These are phyloP conservation scores for Nematostella vectensis DNA, from an alignment of 92 coral and sea anemone species.

Conservation along the genomic window DNA sequence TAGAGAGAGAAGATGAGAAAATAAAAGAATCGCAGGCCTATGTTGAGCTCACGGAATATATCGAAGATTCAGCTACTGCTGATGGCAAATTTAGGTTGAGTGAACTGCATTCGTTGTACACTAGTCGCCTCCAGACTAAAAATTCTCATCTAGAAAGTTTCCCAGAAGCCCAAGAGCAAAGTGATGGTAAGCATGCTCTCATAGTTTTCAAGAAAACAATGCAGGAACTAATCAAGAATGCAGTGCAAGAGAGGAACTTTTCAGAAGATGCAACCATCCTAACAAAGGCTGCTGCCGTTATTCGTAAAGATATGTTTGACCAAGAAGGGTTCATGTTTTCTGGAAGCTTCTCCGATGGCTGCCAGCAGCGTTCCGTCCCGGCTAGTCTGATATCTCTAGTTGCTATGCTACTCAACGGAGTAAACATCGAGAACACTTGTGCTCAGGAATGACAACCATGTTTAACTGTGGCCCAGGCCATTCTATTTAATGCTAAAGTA, in stretches of 20 bases:
- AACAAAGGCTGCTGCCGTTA: constrained; percentile 45
- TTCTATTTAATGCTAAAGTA: constrained; percentile 38
- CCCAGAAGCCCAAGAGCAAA: background rate
- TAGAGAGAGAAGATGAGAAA: constrained; percentile 41
- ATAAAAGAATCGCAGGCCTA: too few relatives aligned
- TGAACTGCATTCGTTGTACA: constrained; percentile 37
- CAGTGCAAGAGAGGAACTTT: constrained; percentile 25
- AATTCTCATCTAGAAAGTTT: background rate
- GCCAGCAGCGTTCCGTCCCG: constrained; percentile 48
- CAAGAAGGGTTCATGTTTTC: constrained; percentile 49
- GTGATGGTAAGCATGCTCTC: constrained; percentile 1
- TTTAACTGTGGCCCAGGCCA: constrained; percentile 57
- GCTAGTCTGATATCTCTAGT: constrained; percentile 49
- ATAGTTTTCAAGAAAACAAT: constrained; percentile 21
- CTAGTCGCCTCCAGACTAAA: constrained; percentile 25
- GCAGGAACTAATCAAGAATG: constrained; percentile 25
- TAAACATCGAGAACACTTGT: constrained; percentile 50
- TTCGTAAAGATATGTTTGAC: constrained; percentile 40
- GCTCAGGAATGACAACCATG: constrained; percentile 50
- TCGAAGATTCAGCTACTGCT: constrained; percentile 32
- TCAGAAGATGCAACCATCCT: constrained; percentile 28
- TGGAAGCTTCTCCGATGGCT: constrained; percentile 34
- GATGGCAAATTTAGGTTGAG: constrained; percentile 27
- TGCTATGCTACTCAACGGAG: constrained; percentile 37
- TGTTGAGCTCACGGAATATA: constrained; percentile 45